Percentiles rank a stretch among this genome's conserved stretches.
These are phyloP conservation scores for Lanius collurio DNA, from an alignment of 2,113 vertebrate species.

Conservation along the genomic window DNA sequence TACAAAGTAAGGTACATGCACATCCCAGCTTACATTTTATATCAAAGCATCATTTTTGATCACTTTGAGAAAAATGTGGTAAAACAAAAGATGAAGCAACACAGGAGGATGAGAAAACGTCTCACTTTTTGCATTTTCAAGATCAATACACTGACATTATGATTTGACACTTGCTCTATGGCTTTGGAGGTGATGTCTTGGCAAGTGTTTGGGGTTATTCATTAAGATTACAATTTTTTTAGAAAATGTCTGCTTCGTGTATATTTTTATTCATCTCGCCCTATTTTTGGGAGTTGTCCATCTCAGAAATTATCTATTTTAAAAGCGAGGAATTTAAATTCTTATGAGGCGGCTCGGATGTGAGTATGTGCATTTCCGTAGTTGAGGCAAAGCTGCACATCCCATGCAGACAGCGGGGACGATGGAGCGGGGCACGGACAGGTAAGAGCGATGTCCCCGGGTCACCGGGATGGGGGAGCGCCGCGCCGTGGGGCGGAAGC, in stretches of 20 bases:
- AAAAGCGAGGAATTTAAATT: not conserved
- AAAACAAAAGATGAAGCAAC: not conserved
- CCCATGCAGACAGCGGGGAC: fast-evolving
- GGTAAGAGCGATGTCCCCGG: fast-evolving
- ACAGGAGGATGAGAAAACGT: not conserved
- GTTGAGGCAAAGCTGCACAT: fast-evolving
- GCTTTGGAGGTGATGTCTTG: not conserved
- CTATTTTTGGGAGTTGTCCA: not conserved
- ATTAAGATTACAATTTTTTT: not conserved
- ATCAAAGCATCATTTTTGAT: not conserved
- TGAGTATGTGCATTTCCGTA: not conserved
- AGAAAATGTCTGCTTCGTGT: not conserved
- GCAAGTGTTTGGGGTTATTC: not conserved
- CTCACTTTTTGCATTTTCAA: not conserved
- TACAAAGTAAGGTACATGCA: fast-evolving
- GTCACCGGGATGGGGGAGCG: fast-evolving
- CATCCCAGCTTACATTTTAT: not conserved
- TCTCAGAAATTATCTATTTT: not conserved
- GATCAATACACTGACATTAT: not conserved
- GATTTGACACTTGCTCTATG: not conserved
- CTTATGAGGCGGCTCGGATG: fast-evolving
- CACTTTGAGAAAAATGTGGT: not conserved
- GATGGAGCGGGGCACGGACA: fast-evolving
- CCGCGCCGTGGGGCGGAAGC: not conserved
- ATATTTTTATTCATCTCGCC: not conserved